These are phyloP conservation scores for Drosophila neutralis DNA, from an alignment of 2,888 invertebrate species.

Conservation along the genomic window DNA sequence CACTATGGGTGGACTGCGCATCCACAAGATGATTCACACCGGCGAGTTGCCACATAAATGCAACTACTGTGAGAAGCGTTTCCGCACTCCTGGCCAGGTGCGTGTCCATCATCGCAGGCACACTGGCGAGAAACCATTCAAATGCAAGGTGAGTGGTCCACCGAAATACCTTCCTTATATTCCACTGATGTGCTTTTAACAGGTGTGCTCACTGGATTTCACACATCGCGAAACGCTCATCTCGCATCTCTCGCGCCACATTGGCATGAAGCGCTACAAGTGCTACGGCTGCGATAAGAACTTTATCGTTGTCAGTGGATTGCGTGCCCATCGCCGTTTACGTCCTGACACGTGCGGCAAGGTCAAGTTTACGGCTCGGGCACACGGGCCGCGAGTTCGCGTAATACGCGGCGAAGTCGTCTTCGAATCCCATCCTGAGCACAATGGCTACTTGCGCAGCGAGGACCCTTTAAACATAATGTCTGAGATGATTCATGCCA, in stretches of 20 bases:
- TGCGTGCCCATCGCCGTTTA: slow-evolving; percentile 80
- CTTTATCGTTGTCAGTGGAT: slow-evolving; percentile 82
- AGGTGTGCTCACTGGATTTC: slow-evolving; percentile 81
- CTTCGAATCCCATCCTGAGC: slow-evolving; percentile 81
- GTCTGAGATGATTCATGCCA: slow-evolving; percentile 49
- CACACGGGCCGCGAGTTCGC: slow-evolving; percentile 82
- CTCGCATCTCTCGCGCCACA: slow-evolving; percentile 83
- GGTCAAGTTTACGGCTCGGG: slow-evolving; percentile 81
- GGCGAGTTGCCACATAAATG: slow-evolving; percentile 82
- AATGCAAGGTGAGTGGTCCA: slow-evolving; percentile 76
- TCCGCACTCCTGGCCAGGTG: slow-evolving; percentile 82
- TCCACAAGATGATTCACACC: slow-evolving; percentile 81
- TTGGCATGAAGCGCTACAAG: slow-evolving; percentile 84
- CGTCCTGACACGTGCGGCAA: slow-evolving; percentile 81
- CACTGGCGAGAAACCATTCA: slow-evolving; percentile 83
- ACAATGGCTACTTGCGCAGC: slow-evolving; percentile 80
- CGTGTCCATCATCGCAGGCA: slow-evolving; percentile 83
- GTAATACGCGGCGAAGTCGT: slow-evolving; percentile 82
- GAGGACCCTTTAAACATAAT: slow-evolving; percentile 74
- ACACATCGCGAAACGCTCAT: slow-evolving; percentile 83
- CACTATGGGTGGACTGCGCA: slow-evolving; percentile 76
- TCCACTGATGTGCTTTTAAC: not conserved
- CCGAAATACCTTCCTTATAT: not conserved
- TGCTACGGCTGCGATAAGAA: slow-evolving; percentile 82
- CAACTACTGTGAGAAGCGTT: slow-evolving; percentile 80